Conservation (phyloP, 2,888 invertebrate genomes). For the Philopedon plagiatum region DNA sequence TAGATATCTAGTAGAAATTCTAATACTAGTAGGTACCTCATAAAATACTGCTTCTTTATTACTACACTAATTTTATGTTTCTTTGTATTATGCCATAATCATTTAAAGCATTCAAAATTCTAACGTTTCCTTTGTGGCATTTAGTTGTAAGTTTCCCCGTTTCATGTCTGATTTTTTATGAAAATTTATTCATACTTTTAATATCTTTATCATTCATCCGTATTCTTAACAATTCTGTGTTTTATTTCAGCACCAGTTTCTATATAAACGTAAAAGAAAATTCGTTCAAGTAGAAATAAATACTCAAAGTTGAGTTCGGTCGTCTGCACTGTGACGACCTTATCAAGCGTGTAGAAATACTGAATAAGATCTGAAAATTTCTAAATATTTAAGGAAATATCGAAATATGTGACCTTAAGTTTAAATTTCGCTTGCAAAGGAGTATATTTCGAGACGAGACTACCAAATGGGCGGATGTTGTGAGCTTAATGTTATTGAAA, state of each 20-base stretch:
- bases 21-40: no score
- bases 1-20: no score
- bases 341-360: slow-evolving; percentile 3
- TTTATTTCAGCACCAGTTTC: slow-evolving; percentile 5
- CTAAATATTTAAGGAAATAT: neutral
- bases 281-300: slow-evolving; percentile 2
- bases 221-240: slow-evolving; percentile 1
- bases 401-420: neutral
- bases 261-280: slow-evolving; percentile 13
- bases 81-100: no score
- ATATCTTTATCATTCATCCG: slow-evolving; percentile 1
- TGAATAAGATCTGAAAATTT: slow-evolving; percentile 4
- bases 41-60: no score
- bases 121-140: no score
- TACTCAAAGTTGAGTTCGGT: slow-evolving; percentile 12
- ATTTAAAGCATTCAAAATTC: no score
- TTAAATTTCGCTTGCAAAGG: neutral
- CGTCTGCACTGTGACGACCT: slow-evolving; percentile 4
- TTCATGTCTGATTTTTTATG: neutral
- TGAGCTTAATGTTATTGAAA: no score
- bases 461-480: no score
- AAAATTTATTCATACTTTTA: slow-evolving; percentile 4
- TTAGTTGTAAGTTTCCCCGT: neutral
- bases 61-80: no score
- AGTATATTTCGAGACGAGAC: neutral